Conservation (phyloP, 2,113 vertebrate species). For the Aphyosemion australe region DNA sequence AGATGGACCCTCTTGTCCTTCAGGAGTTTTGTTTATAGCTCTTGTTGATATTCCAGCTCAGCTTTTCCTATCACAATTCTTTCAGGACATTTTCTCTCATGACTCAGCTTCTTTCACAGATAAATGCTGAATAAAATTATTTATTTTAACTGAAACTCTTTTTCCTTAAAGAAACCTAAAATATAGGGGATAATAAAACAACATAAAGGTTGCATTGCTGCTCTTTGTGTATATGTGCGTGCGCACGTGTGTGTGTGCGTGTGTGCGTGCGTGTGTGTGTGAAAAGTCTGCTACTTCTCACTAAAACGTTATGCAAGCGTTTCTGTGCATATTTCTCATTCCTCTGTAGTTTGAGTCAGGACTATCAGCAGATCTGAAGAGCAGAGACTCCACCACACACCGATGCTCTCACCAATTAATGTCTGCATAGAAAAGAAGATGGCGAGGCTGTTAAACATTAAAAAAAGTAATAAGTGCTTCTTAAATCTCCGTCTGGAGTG, state of each 20-base stretch:
- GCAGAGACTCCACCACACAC: slow-evolving; percentile 42
- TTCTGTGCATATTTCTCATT: slow-evolving; percentile 54
- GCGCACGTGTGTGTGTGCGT: background rate
- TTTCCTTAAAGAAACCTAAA: slow-evolving; percentile 3
- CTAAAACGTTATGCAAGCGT: slow-evolving; percentile 60
- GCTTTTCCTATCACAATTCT: slow-evolving; percentile 42
- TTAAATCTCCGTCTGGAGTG: background rate
- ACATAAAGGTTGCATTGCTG: background rate
- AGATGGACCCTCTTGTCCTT: slow-evolving; percentile 53
- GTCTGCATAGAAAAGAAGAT: slow-evolving; percentile 23
- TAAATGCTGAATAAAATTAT: slow-evolving; percentile 14
- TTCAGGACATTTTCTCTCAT: slow-evolving; percentile 44
- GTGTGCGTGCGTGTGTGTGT: slow-evolving; percentile 8
- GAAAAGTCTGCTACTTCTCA: slow-evolving; percentile 49
- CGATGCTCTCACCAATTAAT: slow-evolving; percentile 25
- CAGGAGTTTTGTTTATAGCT: slow-evolving; percentile 55
- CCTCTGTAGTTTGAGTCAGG: slow-evolving; percentile 55
- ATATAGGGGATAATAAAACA: background rate
- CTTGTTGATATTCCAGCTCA: slow-evolving; percentile 46
- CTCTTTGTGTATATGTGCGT: background rate
- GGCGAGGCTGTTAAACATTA: slow-evolving; percentile 10
- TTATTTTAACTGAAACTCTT: background rate
- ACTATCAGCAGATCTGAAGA: slow-evolving; percentile 36
- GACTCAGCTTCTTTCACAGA: slow-evolving; percentile 17
- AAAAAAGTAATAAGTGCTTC: slow-evolving; percentile 11